These are phyloP conservation scores for Gisinianus flammeolus DNA, from an alignment of 2,888 invertebrate species.

Conservation along the genomic window DNA sequence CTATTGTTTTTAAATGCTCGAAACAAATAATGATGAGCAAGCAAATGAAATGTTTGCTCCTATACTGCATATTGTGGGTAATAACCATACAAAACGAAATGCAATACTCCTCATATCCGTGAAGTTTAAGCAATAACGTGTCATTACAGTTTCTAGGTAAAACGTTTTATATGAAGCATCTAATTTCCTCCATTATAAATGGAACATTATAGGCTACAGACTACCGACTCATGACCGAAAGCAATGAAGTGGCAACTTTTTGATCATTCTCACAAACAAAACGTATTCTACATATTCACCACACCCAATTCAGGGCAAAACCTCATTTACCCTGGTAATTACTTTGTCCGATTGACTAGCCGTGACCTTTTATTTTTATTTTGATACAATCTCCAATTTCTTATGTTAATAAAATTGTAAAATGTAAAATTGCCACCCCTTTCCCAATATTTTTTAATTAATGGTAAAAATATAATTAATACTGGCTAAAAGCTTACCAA, in stretches of 20 bases:
- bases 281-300: neutral
- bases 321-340: too few relatives aligned
- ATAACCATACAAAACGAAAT: neutral
- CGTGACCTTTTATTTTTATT: too few relatives aligned
- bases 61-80: neutral
- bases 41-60: neutral
- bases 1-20: neutral
- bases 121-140: neutral
- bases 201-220: neutral
- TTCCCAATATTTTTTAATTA: too few relatives aligned
- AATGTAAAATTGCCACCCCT: too few relatives aligned
- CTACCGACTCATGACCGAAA: neutral
- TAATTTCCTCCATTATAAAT: neutral
- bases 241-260: neutral
- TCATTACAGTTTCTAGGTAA: neutral
- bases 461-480: too few relatives aligned
- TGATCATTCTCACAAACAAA: neutral
- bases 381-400: too few relatives aligned
- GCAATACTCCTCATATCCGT: too few relatives aligned
- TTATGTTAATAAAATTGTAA: too few relatives aligned
- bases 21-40: neutral
- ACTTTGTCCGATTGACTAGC: too few relatives aligned
- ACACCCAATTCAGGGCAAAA: neutral
- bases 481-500: constrained; percentile 24
- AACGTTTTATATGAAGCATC: neutral